Evolutionary conservation across 2,797 vertebrate species (phyloP).

Genomic region (Mastacembelus armatus): DNA sequence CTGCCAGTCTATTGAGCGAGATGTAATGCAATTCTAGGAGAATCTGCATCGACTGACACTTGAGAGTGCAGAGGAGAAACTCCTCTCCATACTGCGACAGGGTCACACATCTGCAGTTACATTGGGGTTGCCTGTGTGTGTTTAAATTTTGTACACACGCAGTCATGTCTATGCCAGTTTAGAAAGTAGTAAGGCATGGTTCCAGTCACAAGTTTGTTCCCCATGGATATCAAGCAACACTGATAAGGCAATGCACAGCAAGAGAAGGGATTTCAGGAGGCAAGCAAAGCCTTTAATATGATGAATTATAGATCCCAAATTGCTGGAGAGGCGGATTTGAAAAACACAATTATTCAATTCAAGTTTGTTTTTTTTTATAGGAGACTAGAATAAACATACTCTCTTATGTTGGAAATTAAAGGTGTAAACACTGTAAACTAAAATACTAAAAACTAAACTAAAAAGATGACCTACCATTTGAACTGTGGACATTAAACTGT

Average conservation of each 20-base stretch:
- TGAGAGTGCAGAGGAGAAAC: slow-evolving; percentile 69
- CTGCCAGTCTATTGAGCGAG: slow-evolving; percentile 59
- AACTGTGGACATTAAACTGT: too few species aligned
- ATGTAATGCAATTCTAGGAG: slow-evolving; percentile 74
- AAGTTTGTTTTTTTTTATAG: slow-evolving; percentile 3
- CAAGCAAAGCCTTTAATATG: slow-evolving; percentile 17
- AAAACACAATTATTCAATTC: slow-evolving; percentile 4
- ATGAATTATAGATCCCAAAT: slow-evolving; percentile 18
- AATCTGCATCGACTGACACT: slow-evolving; percentile 69
- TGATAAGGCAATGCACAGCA: slow-evolving; percentile 12
- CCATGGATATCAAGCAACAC: slow-evolving; percentile 12
- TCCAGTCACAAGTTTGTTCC: slow-evolving; percentile 32
- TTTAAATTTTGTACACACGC: not conserved
- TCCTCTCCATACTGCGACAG: slow-evolving; percentile 56
- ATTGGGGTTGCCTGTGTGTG: slow-evolving; percentile 25
- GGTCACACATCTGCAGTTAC: slow-evolving; percentile 62
- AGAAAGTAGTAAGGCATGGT: slow-evolving; percentile 7
- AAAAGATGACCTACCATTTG: too few species aligned
- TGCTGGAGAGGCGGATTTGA: slow-evolving; percentile 18
- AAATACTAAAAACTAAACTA: not conserved
- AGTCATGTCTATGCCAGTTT: slow-evolving; percentile 1
- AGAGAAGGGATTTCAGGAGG: slow-evolving; percentile 25
- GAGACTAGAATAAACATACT: not conserved
- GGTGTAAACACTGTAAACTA: not conserved
- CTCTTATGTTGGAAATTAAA: not conserved